Base-by-base conservation (phyloP, 2,113 vertebrate species). In the Halcyon malimbica region DNA sequence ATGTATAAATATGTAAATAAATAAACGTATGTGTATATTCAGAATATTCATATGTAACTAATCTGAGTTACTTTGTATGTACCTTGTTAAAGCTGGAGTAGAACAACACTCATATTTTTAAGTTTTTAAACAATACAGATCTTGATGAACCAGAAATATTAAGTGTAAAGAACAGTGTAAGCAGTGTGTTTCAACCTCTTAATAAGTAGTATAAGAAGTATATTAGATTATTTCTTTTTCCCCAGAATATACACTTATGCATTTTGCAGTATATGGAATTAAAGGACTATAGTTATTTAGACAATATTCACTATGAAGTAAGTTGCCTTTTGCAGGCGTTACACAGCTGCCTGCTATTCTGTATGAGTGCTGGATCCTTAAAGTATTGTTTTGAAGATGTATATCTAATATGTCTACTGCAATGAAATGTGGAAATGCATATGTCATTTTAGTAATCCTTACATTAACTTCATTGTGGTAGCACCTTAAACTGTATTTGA, bases 231-330 rank as follows among this genome's bases (percentile, higher is more conserved):
- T 42, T 68, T 75, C 0, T 53, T 89, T 91, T 81, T 10, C 10
- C 8, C 0, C 7, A 44, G 31, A 62, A 62, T 69, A 63, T 54
- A 6, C 31, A 54, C 17, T 9, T 76, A 19, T 1, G 0, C 9
- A 5, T 76, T 87, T 91, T 76, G 13, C 7, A 19, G 16, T 79
- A 16, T 77, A 16, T 54, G 57, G 42, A 91, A 87, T 76, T 62
- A 65, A 79, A 86, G 21, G 5, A 29, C 16, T 59, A 1, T 26
- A 62, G 33, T 69, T 39, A 44, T 31, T 68, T 84, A 62, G 24
- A 16, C 16, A 10, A 4, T 81, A 64, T 75, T 85, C 26, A 41
- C 59, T 83, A 29, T 21, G 29, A 26, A 65, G 5, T 8, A 41
- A 6, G 6, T 74, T 89, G 62, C 23, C 4, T 8, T 80, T 74